Evolutionary conservation across 2,797 vertebrate genomes (phyloP), one percentile per base, ranked within the genome.

Genomic region (Staurois parvus): DNA sequence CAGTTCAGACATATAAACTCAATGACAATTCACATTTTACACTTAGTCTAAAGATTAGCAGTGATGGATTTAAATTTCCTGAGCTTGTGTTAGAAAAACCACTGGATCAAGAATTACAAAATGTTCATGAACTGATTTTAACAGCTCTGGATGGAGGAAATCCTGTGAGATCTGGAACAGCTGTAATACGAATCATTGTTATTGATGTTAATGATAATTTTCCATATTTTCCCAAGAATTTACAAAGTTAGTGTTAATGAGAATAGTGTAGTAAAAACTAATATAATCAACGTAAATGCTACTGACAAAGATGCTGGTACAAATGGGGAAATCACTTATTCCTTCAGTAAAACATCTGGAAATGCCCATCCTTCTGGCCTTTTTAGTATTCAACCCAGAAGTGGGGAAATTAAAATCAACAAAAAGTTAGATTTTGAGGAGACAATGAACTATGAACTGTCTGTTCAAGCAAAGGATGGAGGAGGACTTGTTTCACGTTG

Each of bases 381-480:
- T 19, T 90, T 88, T 81, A 40, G 29, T 0, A 66, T 90, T 29
- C 42, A 87, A 59, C 32, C 81, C 12, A 34, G 10, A 19, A 84
- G 12, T 10, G 45, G 87, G 73, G 30, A 88, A 84, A 89, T 80
- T 12, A 86, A 79, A 70, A 40, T 84, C 40, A 83, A n/a, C n/a
- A 89, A 82, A 29, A 9, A 0, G 0, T n/a, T 92, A 29, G 89
- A 94, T 72, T 93, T 87, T 72, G 89, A 94, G n/a, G 86, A 88
- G 2, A 79, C 15, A 0, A 4, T 66, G 0, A 76, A 67, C 0
- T 92, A 89, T 89, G 89, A 89, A 15, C 85, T 93, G 15, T 84
- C 85, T 4, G 59, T 64, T 9, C 59, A 64, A 64, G 59, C 59
- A 2, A 64, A 26, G n/a, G 59, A 94, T 66, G 90, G 90, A 0